A percentile compares a stretch with the other conserved stretches of the same genome.
Conservation (phyloP, 2,888 invertebrate genomes). For the Spodoptera exigua region DNA sequence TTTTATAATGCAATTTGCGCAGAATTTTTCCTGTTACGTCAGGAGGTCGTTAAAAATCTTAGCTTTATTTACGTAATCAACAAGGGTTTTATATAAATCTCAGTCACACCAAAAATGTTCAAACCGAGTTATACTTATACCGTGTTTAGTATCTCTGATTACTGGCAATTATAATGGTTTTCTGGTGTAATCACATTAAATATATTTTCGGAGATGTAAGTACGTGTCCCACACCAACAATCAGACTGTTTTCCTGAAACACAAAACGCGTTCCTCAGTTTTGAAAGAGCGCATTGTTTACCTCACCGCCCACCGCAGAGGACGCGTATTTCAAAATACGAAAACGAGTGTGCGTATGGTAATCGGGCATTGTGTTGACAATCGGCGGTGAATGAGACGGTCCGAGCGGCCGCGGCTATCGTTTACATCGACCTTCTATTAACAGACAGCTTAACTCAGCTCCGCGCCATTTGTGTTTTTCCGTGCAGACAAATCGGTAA, state of each 20-base stretch:
- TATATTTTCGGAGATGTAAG: no score
- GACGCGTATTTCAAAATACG: slow-evolving; percentile 11
- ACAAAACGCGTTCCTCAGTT: not conserved
- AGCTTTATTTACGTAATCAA: slow-evolving; percentile 40
- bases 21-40: slow-evolving; percentile 44
- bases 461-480: slow-evolving; percentile 84
- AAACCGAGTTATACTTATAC: no score
- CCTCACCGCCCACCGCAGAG: not conserved
- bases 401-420: slow-evolving; percentile 64
- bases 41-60: slow-evolving; percentile 30
- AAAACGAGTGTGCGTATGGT: slow-evolving; percentile 26
- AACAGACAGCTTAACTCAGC: slow-evolving; percentile 83
- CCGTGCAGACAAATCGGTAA: slow-evolving; percentile 87
- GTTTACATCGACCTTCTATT: slow-evolving; percentile 79
- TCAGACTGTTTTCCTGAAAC: not conserved
- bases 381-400: slow-evolving; percentile 46
- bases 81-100: slow-evolving; percentile 20
- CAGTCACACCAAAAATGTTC: no score
- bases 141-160: no score
- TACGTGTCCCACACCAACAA: not conserved
- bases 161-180: no score
- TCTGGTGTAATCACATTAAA: no score
- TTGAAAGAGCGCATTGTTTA: slow-evolving; percentile 23
- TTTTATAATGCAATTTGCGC: slow-evolving; percentile 45
- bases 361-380: slow-evolving; percentile 46